Evolutionary conservation across 1,140 invertebrate genomes (phyloP), one percentile per base, ranked within the genome.

Genomic region (Saccostrea glomerata): DNA sequence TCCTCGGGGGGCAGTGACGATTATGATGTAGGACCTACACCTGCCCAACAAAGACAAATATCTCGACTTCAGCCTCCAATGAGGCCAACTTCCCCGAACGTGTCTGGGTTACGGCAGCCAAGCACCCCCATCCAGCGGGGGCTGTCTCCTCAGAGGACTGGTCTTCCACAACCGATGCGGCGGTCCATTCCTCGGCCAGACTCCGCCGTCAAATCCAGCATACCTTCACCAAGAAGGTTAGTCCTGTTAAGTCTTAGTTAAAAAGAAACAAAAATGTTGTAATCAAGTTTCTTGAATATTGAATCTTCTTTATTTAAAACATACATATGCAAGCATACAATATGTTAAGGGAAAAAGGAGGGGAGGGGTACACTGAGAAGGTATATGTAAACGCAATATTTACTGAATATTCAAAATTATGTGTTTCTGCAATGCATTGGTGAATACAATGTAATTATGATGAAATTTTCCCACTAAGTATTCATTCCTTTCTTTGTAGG

Each of bases 171-270:
- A 77, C 92, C 91, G 17, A 84, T 85, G 30, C 88, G 91, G n/a
- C 83, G 91, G 66, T 84, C 90, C 58, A 92, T 93, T 84, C 92
- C 92, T 0, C 84, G 91, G 15, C 92, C 90, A 47, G 88, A 87
- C 20, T 82, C 73, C n/a, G 73, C 87, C 63, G 87, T 25, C 23
- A 84, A 90, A 40, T 87, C 91, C 17, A 88, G 89, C 7, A 58
- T 93, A n/a, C 90, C 92, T 40, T 89, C 91, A 54, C 92, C 92
- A 23, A 91, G 89, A 85, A 91, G 91, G 92, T 92, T 82, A 82
- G 87, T 47, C 11, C 5, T 47, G 47, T n/a, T n/a, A n/a, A n/a
- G n/a, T 47, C 47, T 47, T 5, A 47, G 5, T 7, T 47, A 3
- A 47, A 47, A 47, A 47, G 47, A 47, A 47, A 47, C 40, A 7